Evolutionary conservation across 2,888 invertebrate genomes (phyloP).

Genomic region (Cylindroiulus punctatus): DNA sequence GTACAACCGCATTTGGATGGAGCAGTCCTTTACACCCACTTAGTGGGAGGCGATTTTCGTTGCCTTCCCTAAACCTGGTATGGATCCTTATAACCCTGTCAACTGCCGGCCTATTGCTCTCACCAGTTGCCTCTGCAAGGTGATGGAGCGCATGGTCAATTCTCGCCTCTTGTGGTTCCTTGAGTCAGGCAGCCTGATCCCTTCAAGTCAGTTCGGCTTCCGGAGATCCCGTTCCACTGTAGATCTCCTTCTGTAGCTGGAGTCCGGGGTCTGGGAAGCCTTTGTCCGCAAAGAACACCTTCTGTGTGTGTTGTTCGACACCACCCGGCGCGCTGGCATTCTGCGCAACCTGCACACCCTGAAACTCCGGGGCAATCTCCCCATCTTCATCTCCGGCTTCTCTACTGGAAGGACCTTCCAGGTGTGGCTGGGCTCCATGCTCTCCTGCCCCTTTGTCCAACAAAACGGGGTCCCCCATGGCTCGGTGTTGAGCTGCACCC

Average conservation of each 20-base stretch:
- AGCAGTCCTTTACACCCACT: background rate
- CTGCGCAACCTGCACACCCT: background rate
- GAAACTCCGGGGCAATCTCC: slow-evolving; percentile 16
- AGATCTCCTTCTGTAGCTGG: background rate
- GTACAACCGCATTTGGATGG: background rate
- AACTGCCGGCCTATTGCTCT: slow-evolving; percentile 15
- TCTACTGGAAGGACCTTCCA: background rate
- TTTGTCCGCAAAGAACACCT: background rate
- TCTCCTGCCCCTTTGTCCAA: background rate
- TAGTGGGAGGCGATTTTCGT: slow-evolving; percentile 39
- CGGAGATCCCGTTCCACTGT: background rate
- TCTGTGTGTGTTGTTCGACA: slow-evolving; percentile 23
- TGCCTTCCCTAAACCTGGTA: slow-evolving; percentile 29
- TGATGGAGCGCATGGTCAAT: slow-evolving; percentile 44
- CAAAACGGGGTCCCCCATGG: slow-evolving; percentile 52
- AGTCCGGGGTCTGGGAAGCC: background rate
- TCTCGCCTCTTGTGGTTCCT: slow-evolving; percentile 39
- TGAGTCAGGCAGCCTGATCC: background rate
- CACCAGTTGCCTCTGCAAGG: slow-evolving; percentile 49
- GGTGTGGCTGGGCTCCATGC: slow-evolving; percentile 8
- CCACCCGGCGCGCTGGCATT: slow-evolving; percentile 51
- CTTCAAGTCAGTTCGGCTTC: slow-evolving; percentile 11
- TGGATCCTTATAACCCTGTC: background rate
- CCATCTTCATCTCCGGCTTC: background rate
- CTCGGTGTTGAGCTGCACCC: background rate